Base-by-base conservation (phyloP, 2,113 vertebrate species). In the Pleuronectes platessa region DNA sequence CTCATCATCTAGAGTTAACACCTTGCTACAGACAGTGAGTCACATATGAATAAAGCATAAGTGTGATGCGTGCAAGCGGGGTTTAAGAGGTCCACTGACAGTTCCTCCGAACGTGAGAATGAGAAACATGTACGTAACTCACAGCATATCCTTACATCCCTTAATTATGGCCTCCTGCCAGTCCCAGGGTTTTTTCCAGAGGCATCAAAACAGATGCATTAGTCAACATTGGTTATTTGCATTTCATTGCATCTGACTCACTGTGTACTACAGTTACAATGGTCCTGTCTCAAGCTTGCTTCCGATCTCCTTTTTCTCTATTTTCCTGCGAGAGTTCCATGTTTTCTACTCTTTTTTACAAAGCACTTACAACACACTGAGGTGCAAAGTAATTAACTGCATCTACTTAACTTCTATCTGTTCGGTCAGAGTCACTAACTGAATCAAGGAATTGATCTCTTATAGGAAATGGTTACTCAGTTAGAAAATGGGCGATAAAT, bases 1-100 rank as follows among this genome's bases (percentile, higher is more conserved):
- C 71, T 79, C 69, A 79, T 81, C 81, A 68, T 84, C 84, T 68
- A 79, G 69, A 68, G 78, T 67, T 37, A 71, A 81, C 56, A 17
- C 37, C 58, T 23, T 10, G 21, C 65, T 74, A 9, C 7, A 68
- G 68, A 82, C 68, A 54, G 56, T 61, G 56, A 80, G 59, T 75
- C 70, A 74, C 61, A 56, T 65, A 61, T 27, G 53, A 77, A 82
- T 77, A 68, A 69, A 78, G 60, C 49, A 71, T 17, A 47, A 67
- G 65, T 53, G 20, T 71, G 35, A 68, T 8, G 59, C 51, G 8
- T 51, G 59, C n/a, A 45, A 26, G 15, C 1, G 8, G 0, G 11
- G 31, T 10, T 31, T 58, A 66, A 60, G 49, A 59, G 49, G 55
- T n/a, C 51, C 17, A 24, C 31, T 60, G 18, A 59, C 12, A n/a